Percentiles rank a stretch among this genome's conserved stretches.
Conservation (phyloP, 2,113 vertebrate genomes). For the Labeo catla region DNA sequence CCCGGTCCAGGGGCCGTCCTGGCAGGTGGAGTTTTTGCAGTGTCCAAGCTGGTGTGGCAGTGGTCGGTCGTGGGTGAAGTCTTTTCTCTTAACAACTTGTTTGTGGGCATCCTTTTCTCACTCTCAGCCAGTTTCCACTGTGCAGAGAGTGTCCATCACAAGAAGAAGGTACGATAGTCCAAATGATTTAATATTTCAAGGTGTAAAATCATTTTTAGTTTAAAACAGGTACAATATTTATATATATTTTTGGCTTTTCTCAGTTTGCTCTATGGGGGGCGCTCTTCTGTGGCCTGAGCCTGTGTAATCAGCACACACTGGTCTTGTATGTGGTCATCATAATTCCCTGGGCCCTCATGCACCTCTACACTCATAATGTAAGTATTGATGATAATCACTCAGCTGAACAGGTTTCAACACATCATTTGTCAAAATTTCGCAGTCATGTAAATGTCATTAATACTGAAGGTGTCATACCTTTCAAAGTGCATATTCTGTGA, state of each 20-base stretch:
- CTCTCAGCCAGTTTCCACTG: constrained; percentile 82
- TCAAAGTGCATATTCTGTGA: background rate
- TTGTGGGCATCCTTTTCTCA: constrained; percentile 89
- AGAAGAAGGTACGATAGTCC: constrained; percentile 85
- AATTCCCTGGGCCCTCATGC: constrained; percentile 86
- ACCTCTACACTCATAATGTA: constrained; percentile 79
- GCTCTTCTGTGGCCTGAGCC: constrained; percentile 91
- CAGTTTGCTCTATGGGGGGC: constrained; percentile 88
- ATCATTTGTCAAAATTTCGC: background rate
- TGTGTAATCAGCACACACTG: constrained; percentile 96
- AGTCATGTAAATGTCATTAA: background rate
- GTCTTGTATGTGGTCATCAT: constrained; percentile 84
- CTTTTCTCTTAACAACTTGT: constrained; percentile 98
- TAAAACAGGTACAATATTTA: background rate
- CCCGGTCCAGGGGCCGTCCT: constrained; percentile 88
- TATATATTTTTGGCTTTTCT: constrained; percentile 37
- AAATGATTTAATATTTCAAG: background rate
- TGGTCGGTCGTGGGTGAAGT: constrained; percentile 96
- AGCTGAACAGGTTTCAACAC: background rate
- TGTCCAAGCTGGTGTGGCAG: constrained; percentile 95
- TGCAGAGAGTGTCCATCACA: constrained; percentile 79
- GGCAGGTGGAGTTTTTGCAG: constrained; percentile 90
- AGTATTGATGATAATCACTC: constrained; percentile 37
- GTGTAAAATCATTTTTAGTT: background rate
- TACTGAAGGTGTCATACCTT: background rate